These are phyloP conservation scores for Hylaeus anthracinus DNA, from an alignment of 1,140 invertebrate genomes.

Conservation along the genomic window DNA sequence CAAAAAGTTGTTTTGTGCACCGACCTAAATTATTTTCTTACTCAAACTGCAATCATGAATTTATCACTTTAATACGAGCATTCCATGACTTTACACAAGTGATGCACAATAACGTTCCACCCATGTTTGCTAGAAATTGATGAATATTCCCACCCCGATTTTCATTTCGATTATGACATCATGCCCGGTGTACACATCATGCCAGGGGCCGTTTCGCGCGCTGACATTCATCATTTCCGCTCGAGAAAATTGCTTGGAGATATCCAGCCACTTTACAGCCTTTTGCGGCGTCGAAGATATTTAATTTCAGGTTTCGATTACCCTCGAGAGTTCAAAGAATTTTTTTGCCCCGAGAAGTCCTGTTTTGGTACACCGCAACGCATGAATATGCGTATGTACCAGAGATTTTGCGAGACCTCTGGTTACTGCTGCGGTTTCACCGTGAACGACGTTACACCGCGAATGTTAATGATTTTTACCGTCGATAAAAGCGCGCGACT, in stretches of 20 bases:
- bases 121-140: background rate
- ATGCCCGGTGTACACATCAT: background rate
- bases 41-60: too few relatives aligned
- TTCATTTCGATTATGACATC: slow-evolving; percentile 33
- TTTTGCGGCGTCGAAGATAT: slow-evolving; percentile 17
- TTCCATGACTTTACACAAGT: too few relatives aligned
- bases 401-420: background rate
- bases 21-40: too few relatives aligned
- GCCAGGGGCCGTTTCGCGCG: background rate
- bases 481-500: background rate
- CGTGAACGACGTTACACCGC: background rate
- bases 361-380: background rate
- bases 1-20: too few relatives aligned
- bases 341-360: slow-evolving; percentile 2
- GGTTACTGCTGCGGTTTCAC: slow-evolving; percentile 12
- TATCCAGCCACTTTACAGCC: background rate
- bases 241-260: background rate
- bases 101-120: background rate
- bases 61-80: too few relatives aligned
- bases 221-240: slow-evolving; percentile 31
- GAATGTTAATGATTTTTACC: slow-evolving; percentile 3
- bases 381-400: background rate
- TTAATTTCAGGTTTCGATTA: slow-evolving; percentile 32
- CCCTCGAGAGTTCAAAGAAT: slow-evolving; percentile 12
- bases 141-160: background rate